Base-by-base conservation (phyloP, 1,140 invertebrate genomes). In the Drepana arcuata region DNA sequence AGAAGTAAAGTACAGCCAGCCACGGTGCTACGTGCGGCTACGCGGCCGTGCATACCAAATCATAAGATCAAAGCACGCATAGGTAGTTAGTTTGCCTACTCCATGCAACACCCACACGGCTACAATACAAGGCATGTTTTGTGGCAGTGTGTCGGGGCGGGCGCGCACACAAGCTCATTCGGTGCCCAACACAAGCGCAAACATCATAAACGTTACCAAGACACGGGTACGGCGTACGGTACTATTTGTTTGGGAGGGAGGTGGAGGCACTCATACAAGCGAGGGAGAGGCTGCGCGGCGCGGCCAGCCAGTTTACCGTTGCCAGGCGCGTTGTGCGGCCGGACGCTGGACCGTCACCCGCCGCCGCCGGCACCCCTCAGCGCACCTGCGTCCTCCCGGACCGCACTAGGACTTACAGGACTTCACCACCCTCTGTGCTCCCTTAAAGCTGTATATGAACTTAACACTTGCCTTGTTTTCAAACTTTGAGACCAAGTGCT, bases 61-160 rank as follows among this genome's bases (percentile, higher is more conserved):
- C 73, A 65, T 78, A 81, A 78, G 77, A 81, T 81, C 73, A 77
- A 78, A 81, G 73, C 77, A 81, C 73, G 73, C 73, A 73, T 78
- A 72, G 70, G 68, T 78, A 71, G 70, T 66, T 78, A 52, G 38
- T 51, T 52, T 77, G 73, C 64, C 68, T 65, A 78, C 63, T 59
- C 64, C 71, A 55, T 62, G 55, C 52, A 43, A 72, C 66, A 70
- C 67, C 69, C 65, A 78, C 75, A 75, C 64, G 59, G 34, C 45
- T 13, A 14, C 32, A 28, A n/a, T 5, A 10, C 28, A 4, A 18
- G 41, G 16, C 27, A 31, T 34, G 41, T 34, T 29, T 38, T 33
- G 34, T 40, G 14, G 14, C 32, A 9, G 34, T 43, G 41, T 43
- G 32, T 28, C 7, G 21, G 27, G 14, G n/a, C n/a, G 7, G 21